Evolutionary conservation across 2,888 invertebrate species (phyloP).

Genomic region (Drosophila cracens): DNA sequence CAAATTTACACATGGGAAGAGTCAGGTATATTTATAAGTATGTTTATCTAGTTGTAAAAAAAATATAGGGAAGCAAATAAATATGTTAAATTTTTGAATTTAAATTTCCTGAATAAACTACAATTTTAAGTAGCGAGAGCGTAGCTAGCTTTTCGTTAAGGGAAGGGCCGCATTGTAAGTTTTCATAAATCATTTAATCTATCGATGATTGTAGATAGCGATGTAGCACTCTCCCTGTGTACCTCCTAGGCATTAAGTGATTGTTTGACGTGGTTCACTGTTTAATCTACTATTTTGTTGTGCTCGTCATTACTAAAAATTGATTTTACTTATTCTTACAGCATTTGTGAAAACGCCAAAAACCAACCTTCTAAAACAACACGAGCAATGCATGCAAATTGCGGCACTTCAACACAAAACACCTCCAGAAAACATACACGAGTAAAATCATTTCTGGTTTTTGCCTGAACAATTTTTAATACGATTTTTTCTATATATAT

Average conservation of each 20-base stretch:
- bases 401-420: constrained; percentile 44
- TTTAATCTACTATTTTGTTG: constrained; percentile 22
- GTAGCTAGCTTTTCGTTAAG: background rate
- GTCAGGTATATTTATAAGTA: constrained; percentile 46
- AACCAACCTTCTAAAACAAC: constrained; percentile 53
- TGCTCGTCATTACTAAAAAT: constrained; percentile 41
- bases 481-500: constrained; percentile 12
- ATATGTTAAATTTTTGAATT: constrained; percentile 34
- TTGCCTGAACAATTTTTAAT: constrained; percentile 5
- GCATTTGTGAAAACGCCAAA: constrained; percentile 70
- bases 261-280: constrained; percentile 45
- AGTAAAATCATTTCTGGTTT: background rate
- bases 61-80: constrained; percentile 1
- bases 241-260: background rate
- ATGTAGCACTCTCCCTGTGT: background rate
- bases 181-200: background rate
- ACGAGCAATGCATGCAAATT: constrained; percentile 72
- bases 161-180: background rate
- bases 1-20: constrained; percentile 57
- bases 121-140: constrained; percentile 20
- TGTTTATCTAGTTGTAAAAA: constrained; percentile 44
- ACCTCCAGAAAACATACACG: constrained; percentile 32
- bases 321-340: constrained; percentile 60
- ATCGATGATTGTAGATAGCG: background rate
- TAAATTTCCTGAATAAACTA: constrained; percentile 7